phyloP scores from a whole-genome alignment of 2,888 invertebrate species.

The Gymnoscelis rufifasciata region DNA sequence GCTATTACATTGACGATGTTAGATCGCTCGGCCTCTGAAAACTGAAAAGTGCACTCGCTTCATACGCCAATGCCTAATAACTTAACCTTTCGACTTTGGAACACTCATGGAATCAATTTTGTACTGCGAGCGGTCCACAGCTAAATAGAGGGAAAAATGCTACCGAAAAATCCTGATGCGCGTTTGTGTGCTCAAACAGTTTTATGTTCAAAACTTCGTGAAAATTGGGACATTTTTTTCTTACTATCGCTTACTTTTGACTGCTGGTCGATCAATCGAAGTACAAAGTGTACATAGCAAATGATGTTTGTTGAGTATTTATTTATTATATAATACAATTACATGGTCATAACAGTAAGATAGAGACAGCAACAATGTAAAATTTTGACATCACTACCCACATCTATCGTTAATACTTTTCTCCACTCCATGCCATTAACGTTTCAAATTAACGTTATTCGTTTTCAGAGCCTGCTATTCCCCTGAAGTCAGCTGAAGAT shows the following conservation, averaged over 20 bases:
- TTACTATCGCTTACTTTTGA: too few species aligned
- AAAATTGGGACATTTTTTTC: too few species aligned
- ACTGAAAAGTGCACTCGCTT: slow-evolving; percentile 28
- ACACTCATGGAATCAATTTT: slow-evolving; percentile 2
- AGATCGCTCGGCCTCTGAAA: slow-evolving; percentile 37
- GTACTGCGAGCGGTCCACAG: neutral
- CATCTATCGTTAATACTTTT: slow-evolving; percentile 8
- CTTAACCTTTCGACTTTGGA: slow-evolving; percentile 8
- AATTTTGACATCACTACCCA: neutral
- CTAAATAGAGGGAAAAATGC: too few species aligned
- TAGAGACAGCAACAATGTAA: too few species aligned
- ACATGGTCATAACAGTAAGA: too few species aligned
- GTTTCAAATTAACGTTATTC: slow-evolving; percentile 39
- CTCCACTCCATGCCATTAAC: slow-evolving; percentile 40
- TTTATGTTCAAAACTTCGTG: too few species aligned
- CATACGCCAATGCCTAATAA: slow-evolving; percentile 5
- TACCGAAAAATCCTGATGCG: too few species aligned
- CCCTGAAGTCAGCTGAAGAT: slow-evolving; percentile 70
- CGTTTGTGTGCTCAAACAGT: too few species aligned
- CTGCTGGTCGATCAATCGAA: too few species aligned
- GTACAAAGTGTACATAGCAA: too few species aligned
- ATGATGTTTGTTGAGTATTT: too few species aligned
- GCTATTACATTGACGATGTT: slow-evolving; percentile 68
- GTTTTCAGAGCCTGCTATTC: slow-evolving; percentile 71
- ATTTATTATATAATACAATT: too few species aligned